These are phyloP conservation scores for Prunella strophiata DNA, from an alignment of 2,797 vertebrate genomes.

Conservation along the genomic window DNA sequence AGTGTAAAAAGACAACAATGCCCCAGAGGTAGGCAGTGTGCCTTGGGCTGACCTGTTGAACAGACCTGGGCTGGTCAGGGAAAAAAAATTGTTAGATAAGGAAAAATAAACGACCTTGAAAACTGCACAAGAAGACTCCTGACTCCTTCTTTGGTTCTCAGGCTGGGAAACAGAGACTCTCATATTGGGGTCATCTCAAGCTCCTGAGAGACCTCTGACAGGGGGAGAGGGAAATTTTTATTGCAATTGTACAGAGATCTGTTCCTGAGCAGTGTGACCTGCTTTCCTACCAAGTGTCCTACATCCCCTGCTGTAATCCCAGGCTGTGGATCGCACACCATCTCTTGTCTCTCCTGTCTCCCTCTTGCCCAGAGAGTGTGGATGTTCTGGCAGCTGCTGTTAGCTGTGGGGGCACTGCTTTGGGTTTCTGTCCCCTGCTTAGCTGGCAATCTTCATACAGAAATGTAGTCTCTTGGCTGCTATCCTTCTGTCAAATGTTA, in stretches of 20 bases:
- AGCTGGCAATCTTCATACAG: neutral
- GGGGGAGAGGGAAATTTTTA: neutral
- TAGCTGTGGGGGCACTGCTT: neutral
- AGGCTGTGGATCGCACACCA: accelerated
- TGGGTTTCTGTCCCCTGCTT: neutral
- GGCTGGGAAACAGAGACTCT: too few species aligned
- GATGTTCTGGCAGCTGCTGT: neutral
- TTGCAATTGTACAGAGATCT: neutral
- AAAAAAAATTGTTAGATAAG: too few species aligned
- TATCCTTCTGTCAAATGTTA: neutral
- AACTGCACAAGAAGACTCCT: too few species aligned
- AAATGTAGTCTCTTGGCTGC: neutral
- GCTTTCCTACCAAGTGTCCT: neutral
- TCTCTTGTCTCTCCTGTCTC: neutral
- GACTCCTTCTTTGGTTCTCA: too few species aligned
- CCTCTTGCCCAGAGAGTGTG: neutral
- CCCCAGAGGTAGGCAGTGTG: too few species aligned
- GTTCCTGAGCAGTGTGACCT: neutral
- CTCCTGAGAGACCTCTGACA: too few species aligned
- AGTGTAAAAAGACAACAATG: too few species aligned
- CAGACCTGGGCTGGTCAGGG: too few species aligned
- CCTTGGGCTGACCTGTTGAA: too few species aligned
- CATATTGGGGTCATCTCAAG: too few species aligned
- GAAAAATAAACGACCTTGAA: too few species aligned
- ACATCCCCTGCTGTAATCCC: neutral